phyloP scores from a whole-genome alignment of 1,140 invertebrate genomes.

The Cyrtorhinus lividipennis region DNA sequence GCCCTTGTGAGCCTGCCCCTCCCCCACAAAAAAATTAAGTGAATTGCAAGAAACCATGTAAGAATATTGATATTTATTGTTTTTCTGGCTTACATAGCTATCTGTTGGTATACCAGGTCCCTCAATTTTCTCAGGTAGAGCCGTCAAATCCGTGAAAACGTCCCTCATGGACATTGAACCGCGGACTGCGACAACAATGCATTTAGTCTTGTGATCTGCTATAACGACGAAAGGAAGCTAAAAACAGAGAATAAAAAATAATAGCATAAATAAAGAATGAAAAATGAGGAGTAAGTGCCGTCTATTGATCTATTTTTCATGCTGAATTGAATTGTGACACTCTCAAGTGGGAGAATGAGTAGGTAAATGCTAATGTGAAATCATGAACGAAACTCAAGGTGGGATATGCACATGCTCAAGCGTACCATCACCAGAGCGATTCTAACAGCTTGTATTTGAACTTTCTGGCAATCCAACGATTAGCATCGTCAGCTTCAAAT shows the following conservation, averaged over 20 bases:
- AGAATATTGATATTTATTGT: neutral
- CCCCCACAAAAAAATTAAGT: constrained; percentile 23
- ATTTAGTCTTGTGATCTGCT: constrained; percentile 62
- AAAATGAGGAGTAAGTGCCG: no score
- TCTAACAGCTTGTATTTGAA: no score
- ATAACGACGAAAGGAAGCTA: constrained; percentile 78
- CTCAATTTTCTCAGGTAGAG: constrained; percentile 58
- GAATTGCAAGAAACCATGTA: neutral
- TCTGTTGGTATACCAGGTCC: constrained; percentile 52
- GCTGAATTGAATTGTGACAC: no score
- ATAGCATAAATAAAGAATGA: no score
- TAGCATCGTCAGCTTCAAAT: no score
- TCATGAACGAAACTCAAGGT: no score
- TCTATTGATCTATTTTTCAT: no score
- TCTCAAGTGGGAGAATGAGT: no score
- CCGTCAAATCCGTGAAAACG: constrained; percentile 79
- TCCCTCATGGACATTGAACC: constrained; percentile 77
- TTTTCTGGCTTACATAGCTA: constrained; percentile 35
- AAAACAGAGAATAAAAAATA: constrained; percentile 24
- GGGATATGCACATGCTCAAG: no score
- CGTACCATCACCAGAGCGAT: no score
- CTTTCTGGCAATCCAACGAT: no score
- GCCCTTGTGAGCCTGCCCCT: constrained; percentile 72
- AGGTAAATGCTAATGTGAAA: no score
- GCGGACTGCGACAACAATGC: constrained; percentile 69